phyloP scores from a whole-genome alignment of 2,888 invertebrate genomes.

The Agrypnus murinus region DNA sequence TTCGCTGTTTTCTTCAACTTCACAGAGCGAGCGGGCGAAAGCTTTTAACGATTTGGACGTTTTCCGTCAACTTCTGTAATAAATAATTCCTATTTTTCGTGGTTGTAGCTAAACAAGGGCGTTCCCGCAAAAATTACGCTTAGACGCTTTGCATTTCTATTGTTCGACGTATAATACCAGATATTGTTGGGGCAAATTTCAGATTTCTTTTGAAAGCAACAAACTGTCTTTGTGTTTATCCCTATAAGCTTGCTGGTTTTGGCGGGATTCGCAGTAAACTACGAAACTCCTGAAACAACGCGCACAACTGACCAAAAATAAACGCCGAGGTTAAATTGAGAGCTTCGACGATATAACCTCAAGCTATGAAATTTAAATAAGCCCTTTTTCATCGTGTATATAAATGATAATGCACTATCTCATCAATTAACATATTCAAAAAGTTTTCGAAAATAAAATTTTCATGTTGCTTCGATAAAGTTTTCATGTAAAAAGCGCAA shows the following conservation, averaged over 20 bases:
- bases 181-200: slow-evolving; percentile 34
- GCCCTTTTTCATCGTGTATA: slow-evolving; percentile 1
- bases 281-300: slow-evolving; percentile 34
- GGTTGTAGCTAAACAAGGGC: slow-evolving; percentile 18
- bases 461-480: slow-evolving; percentile 16
- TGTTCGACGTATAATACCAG: slow-evolving; percentile 20
- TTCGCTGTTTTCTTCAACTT: slow-evolving; percentile 14
- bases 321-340: slow-evolving; percentile 31
- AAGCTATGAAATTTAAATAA: slow-evolving; percentile 21
- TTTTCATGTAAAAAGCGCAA: slow-evolving; percentile 14
- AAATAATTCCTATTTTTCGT: slow-evolving; percentile 37
- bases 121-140: slow-evolving; percentile 12
- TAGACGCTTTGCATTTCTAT: slow-evolving; percentile 26
- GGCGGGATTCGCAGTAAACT: slow-evolving; percentile 36
- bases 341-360: slow-evolving; percentile 14
- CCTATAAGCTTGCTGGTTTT: slow-evolving; percentile 41
- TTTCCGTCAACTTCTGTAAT: slow-evolving; percentile 46
- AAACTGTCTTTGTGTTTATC: slow-evolving; percentile 46
- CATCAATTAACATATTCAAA: slow-evolving; percentile 10
- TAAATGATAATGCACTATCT: slow-evolving; percentile 27
- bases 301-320: slow-evolving; percentile 40
- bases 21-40: slow-evolving; percentile 6
- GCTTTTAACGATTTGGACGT: slow-evolving; percentile 38
- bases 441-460: slow-evolving; percentile 24
- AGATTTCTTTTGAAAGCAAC: slow-evolving; percentile 40